These are phyloP conservation scores for Aleiodes sp. DNA, from an alignment of 1,140 invertebrate genomes.

Conservation along the genomic window DNA sequence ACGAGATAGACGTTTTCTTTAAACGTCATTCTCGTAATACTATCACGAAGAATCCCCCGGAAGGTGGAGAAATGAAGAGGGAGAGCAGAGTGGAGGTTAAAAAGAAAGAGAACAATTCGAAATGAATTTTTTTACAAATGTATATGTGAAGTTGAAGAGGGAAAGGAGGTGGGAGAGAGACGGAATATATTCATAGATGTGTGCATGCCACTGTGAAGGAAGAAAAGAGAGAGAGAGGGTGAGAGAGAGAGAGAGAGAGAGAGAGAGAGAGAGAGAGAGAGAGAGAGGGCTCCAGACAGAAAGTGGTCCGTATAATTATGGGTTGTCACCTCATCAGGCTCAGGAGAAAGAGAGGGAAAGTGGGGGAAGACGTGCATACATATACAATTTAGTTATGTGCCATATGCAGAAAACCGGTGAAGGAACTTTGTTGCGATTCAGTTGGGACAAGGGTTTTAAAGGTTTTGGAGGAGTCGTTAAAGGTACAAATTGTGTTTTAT, in stretches of 20 bases:
- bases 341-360: not conserved
- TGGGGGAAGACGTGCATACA: conserved; percentile 25
- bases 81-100: conserved; percentile 29
- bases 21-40: too few relatives aligned
- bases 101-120: not conserved
- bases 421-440: conserved; percentile 25
- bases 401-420: conserved; percentile 41
- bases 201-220: conserved; percentile 65
- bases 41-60: too few relatives aligned
- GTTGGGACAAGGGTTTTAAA: conserved; percentile 46
- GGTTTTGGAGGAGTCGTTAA: conserved; percentile 59
- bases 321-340: conserved; percentile 68
- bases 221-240: too few relatives aligned
- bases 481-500: conserved; percentile 65
- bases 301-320: conserved; percentile 67
- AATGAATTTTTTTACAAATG: too few relatives aligned
- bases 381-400: not conserved
- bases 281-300: conserved; percentile 53
- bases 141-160: conserved; percentile 39
- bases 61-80: too few relatives aligned
- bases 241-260: conserved; percentile 49
- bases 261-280: conserved; percentile 51
- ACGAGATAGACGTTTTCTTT: too few relatives aligned
- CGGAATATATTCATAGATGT: conserved; percentile 39
- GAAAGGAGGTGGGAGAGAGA: conserved; percentile 53